phyloP scores from a whole-genome alignment of 2,113 vertebrate species.

The Oreochromis aureus region DNA sequence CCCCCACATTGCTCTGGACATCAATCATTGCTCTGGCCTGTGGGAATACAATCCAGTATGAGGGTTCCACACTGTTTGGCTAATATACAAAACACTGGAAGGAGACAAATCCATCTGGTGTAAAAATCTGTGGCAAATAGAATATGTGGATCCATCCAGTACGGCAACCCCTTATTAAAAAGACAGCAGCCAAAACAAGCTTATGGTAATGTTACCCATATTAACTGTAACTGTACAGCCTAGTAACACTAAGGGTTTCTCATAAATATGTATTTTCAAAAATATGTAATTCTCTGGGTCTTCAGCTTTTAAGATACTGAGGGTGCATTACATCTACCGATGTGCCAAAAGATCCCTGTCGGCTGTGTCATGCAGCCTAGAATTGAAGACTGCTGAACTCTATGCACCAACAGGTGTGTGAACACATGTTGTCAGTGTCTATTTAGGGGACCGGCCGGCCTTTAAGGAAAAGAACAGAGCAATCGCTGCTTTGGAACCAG shows the following conservation, averaged over 20 bases:
- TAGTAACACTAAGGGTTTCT: background rate
- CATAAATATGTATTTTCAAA: background rate
- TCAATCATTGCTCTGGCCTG: background rate
- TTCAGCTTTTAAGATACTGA: background rate
- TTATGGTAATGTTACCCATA: background rate
- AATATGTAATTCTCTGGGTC: background rate
- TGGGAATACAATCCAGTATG: background rate
- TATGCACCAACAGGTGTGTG: background rate
- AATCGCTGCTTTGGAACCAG: background rate
- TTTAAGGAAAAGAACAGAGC: background rate
- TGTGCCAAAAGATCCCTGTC: background rate
- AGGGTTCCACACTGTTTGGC: background rate
- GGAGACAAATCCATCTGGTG: background rate
- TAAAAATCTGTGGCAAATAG: background rate
- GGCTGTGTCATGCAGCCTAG: background rate
- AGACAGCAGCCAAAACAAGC: background rate
- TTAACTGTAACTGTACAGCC: background rate
- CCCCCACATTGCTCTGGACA: background rate
- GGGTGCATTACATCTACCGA: background rate
- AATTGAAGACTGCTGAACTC: background rate
- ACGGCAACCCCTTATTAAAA: background rate
- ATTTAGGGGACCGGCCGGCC: background rate
- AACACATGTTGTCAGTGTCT: background rate
- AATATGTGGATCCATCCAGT: background rate
- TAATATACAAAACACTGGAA: background rate